Conservation (phyloP, 2,797 vertebrate genomes). For the Lagodon rhomboides region DNA sequence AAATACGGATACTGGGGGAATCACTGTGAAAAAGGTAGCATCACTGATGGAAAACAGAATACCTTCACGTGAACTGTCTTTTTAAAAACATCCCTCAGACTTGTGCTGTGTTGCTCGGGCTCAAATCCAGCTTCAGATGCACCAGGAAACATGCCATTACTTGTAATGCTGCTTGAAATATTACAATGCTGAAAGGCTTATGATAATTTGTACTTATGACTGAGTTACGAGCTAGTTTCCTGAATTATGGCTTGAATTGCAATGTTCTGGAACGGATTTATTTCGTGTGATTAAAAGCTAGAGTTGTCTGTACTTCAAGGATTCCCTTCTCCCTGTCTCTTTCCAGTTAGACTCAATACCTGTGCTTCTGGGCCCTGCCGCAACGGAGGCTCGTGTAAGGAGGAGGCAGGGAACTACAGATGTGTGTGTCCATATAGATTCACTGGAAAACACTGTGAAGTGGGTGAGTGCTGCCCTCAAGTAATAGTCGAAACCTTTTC, state of each 20-base stretch:
- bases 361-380: constrained; percentile 94
- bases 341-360: constrained; percentile 92
- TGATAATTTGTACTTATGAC: constrained; percentile 60
- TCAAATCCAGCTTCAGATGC: constrained; percentile 41
- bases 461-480: constrained; percentile 86
- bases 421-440: constrained; percentile 96
- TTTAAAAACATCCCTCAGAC: constrained; percentile 28
- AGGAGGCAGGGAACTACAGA: constrained; percentile 89
- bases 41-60: constrained; percentile 1
- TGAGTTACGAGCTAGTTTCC: constrained; percentile 58
- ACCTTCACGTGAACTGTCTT: constrained; percentile 9
- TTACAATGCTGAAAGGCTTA: constrained; percentile 65
- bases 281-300: constrained; percentile 52
- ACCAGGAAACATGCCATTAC: constrained; percentile 63
- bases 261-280: constrained; percentile 61
- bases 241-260: constrained; percentile 51
- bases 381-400: constrained; percentile 96
- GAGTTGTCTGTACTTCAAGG: constrained; percentile 45
- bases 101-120: constrained; percentile 36
- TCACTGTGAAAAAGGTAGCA: constrained; percentile 95
- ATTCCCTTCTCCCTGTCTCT: constrained; percentile 58
- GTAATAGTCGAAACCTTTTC: neutral
- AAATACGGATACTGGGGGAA: constrained; percentile 91
- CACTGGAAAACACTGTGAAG: constrained; percentile 96
- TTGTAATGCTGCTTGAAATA: constrained; percentile 67